Conservation (phyloP, 1,140 invertebrate species). For the Procambarus clarkii region DNA sequence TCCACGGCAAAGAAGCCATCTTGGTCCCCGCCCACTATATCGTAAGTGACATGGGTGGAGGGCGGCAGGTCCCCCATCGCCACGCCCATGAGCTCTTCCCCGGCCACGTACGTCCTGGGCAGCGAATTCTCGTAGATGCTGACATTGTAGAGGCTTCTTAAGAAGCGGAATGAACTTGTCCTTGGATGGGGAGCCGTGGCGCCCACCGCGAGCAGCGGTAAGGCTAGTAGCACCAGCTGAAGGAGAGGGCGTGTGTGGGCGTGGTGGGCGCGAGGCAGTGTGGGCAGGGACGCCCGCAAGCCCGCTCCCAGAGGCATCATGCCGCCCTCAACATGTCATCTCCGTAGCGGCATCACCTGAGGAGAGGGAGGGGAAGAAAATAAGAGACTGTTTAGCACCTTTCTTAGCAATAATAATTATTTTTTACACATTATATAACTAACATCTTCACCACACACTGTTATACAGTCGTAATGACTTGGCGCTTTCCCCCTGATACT, state of each 20-base stretch:
- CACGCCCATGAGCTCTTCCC: slow-evolving; percentile 84
- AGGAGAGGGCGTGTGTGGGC: slow-evolving; percentile 34
- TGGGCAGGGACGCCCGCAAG: slow-evolving; percentile 49
- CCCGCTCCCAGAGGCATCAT: slow-evolving; percentile 59
- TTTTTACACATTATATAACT: too few relatives aligned
- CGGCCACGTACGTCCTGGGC: slow-evolving; percentile 83
- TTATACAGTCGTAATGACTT: too few relatives aligned
- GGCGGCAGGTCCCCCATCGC: slow-evolving; percentile 79
- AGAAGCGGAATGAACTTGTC: slow-evolving; percentile 34
- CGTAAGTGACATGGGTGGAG: slow-evolving; percentile 81
- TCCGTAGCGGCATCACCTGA: slow-evolving; percentile 48
- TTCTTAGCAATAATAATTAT: neutral
- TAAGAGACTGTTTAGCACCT: neutral
- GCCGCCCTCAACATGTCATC: slow-evolving; percentile 51
- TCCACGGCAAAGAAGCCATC: slow-evolving; percentile 96
- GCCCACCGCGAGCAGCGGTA: neutral
- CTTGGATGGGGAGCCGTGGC: neutral
- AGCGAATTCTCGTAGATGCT: slow-evolving; percentile 69
- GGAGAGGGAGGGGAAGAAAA: neutral
- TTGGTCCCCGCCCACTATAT: slow-evolving; percentile 89
- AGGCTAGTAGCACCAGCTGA: slow-evolving; percentile 1
- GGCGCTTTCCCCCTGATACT: too few relatives aligned
- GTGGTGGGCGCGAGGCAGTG: slow-evolving; percentile 31
- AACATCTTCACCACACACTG: too few relatives aligned
- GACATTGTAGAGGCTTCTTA: slow-evolving; percentile 66